Evolutionary conservation across 2,888 invertebrate species (phyloP), one percentile per base, ranked within the genome.

Genomic region (Eupithecia dodoneata): DNA sequence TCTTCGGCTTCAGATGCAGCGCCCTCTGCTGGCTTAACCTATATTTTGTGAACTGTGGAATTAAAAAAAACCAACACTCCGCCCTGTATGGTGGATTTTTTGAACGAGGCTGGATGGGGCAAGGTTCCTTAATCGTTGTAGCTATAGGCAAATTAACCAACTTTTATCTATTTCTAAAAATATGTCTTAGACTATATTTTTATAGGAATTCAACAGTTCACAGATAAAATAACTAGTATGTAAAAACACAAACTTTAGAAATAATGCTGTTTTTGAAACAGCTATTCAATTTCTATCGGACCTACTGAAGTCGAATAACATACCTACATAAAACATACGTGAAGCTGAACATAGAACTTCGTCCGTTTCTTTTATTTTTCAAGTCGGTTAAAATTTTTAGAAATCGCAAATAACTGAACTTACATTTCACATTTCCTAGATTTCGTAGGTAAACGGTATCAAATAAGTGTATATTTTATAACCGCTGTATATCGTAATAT

Each of bases 1-100:
- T 85, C 84, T 83, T 65, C 15, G 42, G 72, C 75, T 69, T 73
- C 45, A 72, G 59, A 69, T 55, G 66, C 70, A 41, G 15, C 41
- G 42, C 7, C 41, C 42, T 42, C 9, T 67, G 69, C n/a, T n/a
- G 47, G 70, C 70, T 70, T 70, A 49, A 70, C 70, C 70, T 70
- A 49, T 49, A 42, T 69, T n/a, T 41, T 9, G 9, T 44, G 44
- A 67, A 44, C 65, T 41, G 65, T 4, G 13, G 30, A 65, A 18
- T 41, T 5, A 30, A 18, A 55, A 55, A 55, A 55, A 55, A 52
- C 52, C 15, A 15, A 4, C 15, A 15, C 30, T 30, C 30, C 4
- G 2, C 52, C 5, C 0, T 30, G 18, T 30, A 12, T 30, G 15
- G 30, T 63, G 10, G 49, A 12, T 59, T 65, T 65, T 65, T 65